These are phyloP conservation scores for Apodemus speciosus DNA, from an alignment of 2,113 vertebrate species.

Conservation along the genomic window DNA sequence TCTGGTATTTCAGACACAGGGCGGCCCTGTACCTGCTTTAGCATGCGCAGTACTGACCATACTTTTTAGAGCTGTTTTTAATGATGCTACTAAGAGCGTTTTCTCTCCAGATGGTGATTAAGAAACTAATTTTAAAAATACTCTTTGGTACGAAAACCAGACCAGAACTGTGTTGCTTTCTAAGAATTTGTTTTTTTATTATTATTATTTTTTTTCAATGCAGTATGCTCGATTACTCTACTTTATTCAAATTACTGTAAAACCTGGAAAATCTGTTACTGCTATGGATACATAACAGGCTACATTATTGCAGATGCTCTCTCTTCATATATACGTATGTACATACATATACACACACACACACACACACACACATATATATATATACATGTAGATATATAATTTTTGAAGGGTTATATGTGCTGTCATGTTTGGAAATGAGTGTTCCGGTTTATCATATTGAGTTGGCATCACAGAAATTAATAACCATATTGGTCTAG, in stretches of 20 bases:
- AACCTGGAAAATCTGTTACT: background rate
- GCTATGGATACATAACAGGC: background rate
- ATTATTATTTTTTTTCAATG: background rate
- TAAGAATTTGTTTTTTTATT: background rate
- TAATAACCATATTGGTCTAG: background rate
- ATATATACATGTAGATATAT: too few relatives aligned
- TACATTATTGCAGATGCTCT: background rate
- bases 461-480: background rate
- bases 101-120: background rate
- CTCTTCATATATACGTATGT: background rate
- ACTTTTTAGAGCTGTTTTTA: background rate
- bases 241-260: background rate
- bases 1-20: background rate
- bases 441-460: background rate
- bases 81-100: background rate
- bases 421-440: background rate
- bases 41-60: background rate
- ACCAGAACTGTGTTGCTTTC: background rate
- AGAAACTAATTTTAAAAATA: background rate
- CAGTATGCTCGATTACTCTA: background rate
- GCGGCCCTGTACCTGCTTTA: background rate
- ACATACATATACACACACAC: rapidly evolving
- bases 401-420: background rate
- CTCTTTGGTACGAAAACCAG: background rate
- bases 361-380: background rate